These are phyloP conservation scores for Drosophila mauritiana DNA, from an alignment of 1,140 invertebrate genomes.

Conservation along the genomic window DNA sequence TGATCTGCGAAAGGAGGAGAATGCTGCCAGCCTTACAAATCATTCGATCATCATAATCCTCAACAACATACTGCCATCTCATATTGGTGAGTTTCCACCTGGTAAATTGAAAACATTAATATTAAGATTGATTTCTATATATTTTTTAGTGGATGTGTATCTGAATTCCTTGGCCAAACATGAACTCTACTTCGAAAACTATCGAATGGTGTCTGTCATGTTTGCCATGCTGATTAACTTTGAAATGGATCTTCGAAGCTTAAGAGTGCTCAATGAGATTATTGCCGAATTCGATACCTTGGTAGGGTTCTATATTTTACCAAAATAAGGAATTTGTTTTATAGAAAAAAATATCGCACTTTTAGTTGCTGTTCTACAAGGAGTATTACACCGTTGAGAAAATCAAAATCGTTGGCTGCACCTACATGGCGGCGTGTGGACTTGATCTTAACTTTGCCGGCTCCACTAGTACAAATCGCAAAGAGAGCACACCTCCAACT, in stretches of 20 bases:
- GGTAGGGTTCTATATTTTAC: slow-evolving; percentile 31
- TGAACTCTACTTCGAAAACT: slow-evolving; percentile 93
- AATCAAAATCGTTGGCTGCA: slow-evolving; percentile 96
- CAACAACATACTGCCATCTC: slow-evolving; percentile 92
- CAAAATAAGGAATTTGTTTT: too few species aligned
- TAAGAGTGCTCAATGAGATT: slow-evolving; percentile 93
- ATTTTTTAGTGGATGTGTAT: slow-evolving; percentile 89
- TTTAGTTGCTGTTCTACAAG: slow-evolving; percentile 39
- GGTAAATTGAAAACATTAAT: not conserved
- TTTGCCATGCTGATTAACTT: slow-evolving; percentile 95
- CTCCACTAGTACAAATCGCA: not conserved
- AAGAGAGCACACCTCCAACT: too few species aligned
- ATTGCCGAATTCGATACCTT: slow-evolving; percentile 94
- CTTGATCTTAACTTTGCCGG: slow-evolving; percentile 86
- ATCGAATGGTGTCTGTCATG: slow-evolving; percentile 94
- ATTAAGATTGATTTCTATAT: slow-evolving; percentile 5
- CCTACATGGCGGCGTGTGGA: slow-evolving; percentile 97
- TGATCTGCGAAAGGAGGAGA: slow-evolving; percentile 91
- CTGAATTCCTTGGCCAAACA: slow-evolving; percentile 89
- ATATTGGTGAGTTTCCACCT: slow-evolving; percentile 89
- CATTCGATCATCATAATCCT: slow-evolving; percentile 92
- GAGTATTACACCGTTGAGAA: slow-evolving; percentile 88
- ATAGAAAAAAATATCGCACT: too few species aligned
- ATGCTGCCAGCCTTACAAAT: slow-evolving; percentile 90
- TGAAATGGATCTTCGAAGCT: slow-evolving; percentile 87